Evolutionary conservation across 2,113 vertebrate species (phyloP), one percentile per base, ranked within the genome.

Genomic region (Saiga tatarica): DNA sequence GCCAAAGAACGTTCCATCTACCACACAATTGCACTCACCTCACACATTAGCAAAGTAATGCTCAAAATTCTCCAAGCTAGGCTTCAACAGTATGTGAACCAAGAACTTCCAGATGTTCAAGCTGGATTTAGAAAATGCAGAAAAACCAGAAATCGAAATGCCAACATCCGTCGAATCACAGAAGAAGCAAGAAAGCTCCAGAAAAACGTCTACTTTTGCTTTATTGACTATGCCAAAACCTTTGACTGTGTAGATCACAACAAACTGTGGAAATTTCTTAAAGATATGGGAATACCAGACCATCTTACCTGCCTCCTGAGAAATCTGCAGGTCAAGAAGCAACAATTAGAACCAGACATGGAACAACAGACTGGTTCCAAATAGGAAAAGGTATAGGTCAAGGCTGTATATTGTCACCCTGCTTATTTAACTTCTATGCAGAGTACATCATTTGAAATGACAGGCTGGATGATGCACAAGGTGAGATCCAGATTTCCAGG

Each of bases 151-250:
- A 36, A 71, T 36, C 64, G 36, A 71, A 36, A 12, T 71, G n/a
- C n/a, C 19, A 36, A 12, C 9, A 23, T 71, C 64, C 2, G 0
- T 0, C 36, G 64, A 23, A 23, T 36, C 9, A 71, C 9, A 36
- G 64, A 71, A 71, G n/a, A 36, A 36, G n/a, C n/a, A 71, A 71
- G 19, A 71, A n/a, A 71, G 2, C 23, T 71, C 64, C n/a, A 71
- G 33, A 71, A 71, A 71, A 71, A 71, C 1, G 36, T 36, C 64
- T 23, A 23, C 64, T 71, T 71, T n/a, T 71, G n/a, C n/a, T 71
- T 36, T 71, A 71, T 36, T 71, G 9, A 36, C 10, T 36, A 71
- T 36, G n/a, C n/a, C n/a, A 71, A 71, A 71, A 17, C 4, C n/a
- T 71, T 71, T 71, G 64, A 71, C 64, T 23, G n/a, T 71, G 17